Percentiles rank a stretch among this genome's conserved stretches.
Conservation (phyloP, 2,888 invertebrate species). For the Acrobasis consociella region DNA sequence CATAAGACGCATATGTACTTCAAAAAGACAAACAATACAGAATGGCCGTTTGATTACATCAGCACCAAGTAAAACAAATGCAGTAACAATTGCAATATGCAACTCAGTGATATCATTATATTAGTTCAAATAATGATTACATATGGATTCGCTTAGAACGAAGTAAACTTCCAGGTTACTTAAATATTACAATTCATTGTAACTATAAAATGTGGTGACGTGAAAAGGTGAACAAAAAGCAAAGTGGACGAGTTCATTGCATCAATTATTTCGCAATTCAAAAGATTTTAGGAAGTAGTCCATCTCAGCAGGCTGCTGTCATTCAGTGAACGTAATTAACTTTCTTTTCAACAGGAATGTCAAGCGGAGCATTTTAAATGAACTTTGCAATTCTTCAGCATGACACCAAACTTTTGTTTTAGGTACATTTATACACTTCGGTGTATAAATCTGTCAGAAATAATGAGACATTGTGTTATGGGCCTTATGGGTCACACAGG, state of each 20-base stretch:
- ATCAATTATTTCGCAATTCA: constrained; percentile 64
- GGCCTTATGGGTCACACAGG: not conserved
- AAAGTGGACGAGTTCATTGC: constrained; percentile 36
- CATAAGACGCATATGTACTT: constrained; percentile 54
- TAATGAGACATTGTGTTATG: not conserved
- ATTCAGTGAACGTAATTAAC: constrained; percentile 66
- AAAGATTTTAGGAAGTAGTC: constrained; percentile 60
- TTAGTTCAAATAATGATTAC: not conserved
- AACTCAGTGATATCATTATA: constrained; percentile 2
- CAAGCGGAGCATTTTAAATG: constrained; percentile 58
- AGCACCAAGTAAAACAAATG: constrained; percentile 4
- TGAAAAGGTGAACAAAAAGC: constrained; percentile 16
- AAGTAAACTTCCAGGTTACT: not conserved
- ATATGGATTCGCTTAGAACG: not conserved
- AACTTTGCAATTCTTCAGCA: constrained; percentile 44
- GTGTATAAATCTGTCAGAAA: not conserved
- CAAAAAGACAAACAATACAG: constrained; percentile 33
- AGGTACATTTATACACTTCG: not conserved
- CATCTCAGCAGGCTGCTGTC: constrained; percentile 60
- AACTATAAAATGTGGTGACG: too few species aligned
- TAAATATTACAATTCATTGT: too few species aligned
- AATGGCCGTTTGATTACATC: constrained; percentile 3
- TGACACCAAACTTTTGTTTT: constrained; percentile 12
- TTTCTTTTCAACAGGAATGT: constrained; percentile 59
- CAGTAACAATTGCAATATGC: not conserved